phyloP scores from a whole-genome alignment of 2,888 invertebrate genomes.

The Platycnemis pennipes region DNA sequence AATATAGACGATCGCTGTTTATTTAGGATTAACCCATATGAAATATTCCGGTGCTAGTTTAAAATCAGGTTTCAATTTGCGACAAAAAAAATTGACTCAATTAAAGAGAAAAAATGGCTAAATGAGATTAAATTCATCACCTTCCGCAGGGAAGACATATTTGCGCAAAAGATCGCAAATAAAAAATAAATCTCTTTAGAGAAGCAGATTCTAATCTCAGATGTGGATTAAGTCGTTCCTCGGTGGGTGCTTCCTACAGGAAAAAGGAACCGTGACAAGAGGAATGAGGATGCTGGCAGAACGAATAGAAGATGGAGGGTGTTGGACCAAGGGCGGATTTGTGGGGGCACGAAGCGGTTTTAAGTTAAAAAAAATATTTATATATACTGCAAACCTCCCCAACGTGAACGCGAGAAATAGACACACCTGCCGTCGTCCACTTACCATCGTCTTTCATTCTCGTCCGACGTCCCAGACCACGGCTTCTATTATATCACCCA shows the following conservation, averaged over 20 bases:
- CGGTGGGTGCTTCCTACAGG: neutral
- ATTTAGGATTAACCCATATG: too few species aligned
- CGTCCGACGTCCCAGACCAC: neutral
- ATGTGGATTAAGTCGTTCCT: neutral
- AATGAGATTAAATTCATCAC: neutral
- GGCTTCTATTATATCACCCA: constrained; percentile 1
- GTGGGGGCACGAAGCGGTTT: neutral
- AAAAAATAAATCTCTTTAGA: neutral
- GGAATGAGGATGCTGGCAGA: neutral
- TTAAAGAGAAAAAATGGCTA: neutral
- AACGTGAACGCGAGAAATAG: neutral
- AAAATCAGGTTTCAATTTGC: neutral
- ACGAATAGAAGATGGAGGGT: neutral
- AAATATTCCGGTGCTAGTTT: neutral
- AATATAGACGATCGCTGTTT: too few species aligned
- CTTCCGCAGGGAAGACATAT: neutral
- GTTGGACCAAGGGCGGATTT: neutral
- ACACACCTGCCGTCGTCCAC: constrained; percentile 14
- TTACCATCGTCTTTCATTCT: neutral
- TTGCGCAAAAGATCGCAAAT: neutral
- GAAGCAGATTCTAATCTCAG: neutral
- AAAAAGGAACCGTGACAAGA: neutral
- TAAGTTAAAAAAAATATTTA: neutral
- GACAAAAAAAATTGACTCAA: neutral
- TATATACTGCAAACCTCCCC: neutral